Percentiles rank a stretch among this genome's conserved stretches.
phyloP scores from a whole-genome alignment of 2,797 vertebrate genomes.

The Sphenodon punctatus region DNA sequence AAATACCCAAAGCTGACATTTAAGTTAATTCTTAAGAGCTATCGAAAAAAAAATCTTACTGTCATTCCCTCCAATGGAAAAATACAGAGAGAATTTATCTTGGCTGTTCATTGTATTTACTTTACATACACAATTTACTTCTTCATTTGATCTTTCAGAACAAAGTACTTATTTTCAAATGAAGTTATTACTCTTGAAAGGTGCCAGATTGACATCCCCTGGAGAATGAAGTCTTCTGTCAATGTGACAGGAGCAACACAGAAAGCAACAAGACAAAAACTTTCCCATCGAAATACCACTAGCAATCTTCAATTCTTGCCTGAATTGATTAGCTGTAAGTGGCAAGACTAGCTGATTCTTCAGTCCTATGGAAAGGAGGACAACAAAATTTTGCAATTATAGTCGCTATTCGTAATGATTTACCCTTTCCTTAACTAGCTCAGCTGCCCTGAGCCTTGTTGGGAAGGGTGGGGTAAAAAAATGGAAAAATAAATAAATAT shows the following conservation, averaged over 20 bases:
- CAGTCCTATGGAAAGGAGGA: no score
- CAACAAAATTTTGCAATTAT: neutral
- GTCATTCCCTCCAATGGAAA: neutral
- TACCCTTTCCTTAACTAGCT: no score
- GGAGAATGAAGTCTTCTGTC: neutral
- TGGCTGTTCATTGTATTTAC: neutral
- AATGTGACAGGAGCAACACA: neutral
- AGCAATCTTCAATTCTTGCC: neutral
- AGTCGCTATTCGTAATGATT: no score
- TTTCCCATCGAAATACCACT: neutral
- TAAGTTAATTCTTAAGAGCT: neutral
- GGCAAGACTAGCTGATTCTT: neutral
- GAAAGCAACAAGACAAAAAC: neutral
- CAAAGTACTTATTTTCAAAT: neutral
- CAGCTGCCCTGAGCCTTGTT: neutral
- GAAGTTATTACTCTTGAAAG: neutral
- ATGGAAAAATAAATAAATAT: no score
- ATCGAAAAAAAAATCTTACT: neutral
- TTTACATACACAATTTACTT: neutral
- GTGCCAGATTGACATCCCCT: neutral
- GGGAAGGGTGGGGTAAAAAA: no score
- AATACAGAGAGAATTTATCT: neutral
- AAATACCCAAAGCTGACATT: neutral
- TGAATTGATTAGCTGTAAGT: neutral
- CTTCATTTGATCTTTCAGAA: neutral